phyloP scores from a whole-genome alignment of 1,140 invertebrate genomes.

The Drosophila kanapiae region DNA sequence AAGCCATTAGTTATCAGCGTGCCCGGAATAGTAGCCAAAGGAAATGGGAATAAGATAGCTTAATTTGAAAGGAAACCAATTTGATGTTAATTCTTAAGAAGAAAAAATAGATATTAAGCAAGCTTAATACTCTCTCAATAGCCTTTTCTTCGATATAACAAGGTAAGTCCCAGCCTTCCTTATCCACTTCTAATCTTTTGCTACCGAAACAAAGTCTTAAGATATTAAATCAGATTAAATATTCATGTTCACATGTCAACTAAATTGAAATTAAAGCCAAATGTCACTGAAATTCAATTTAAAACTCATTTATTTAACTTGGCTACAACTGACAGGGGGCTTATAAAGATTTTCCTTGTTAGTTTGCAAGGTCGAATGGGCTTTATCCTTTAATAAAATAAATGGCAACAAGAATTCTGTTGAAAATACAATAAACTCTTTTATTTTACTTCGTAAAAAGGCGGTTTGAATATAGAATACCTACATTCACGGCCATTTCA shows the following conservation, averaged over 20 bases:
- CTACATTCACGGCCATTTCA: not conserved
- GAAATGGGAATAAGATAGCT: too few species aligned
- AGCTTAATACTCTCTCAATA: not conserved
- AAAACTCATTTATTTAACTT: not conserved
- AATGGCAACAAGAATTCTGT: not conserved
- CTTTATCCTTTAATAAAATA: not conserved
- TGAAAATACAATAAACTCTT: not conserved
- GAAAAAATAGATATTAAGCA: not conserved
- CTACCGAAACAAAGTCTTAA: not conserved
- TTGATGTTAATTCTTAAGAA: not conserved
- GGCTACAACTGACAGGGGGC: not conserved
- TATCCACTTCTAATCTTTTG: not conserved
- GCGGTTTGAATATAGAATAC: too few species aligned
- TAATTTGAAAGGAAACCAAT: not conserved
- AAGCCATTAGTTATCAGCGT: slow-evolving; percentile 6
- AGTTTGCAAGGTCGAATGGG: not conserved
- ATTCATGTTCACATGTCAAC: not conserved
- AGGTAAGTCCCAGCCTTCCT: not conserved
- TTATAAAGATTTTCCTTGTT: not conserved
- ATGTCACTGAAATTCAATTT: not conserved
- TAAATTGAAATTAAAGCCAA: not conserved
- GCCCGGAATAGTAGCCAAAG: not conserved
- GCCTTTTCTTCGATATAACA: too few species aligned
- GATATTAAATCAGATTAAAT: slow-evolving; percentile 1
- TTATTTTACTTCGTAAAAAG: not conserved